Percentiles rank a stretch among this genome's conserved stretches.
Conservation (phyloP, 2,797 vertebrate species). For the Centropyge bicolor region DNA sequence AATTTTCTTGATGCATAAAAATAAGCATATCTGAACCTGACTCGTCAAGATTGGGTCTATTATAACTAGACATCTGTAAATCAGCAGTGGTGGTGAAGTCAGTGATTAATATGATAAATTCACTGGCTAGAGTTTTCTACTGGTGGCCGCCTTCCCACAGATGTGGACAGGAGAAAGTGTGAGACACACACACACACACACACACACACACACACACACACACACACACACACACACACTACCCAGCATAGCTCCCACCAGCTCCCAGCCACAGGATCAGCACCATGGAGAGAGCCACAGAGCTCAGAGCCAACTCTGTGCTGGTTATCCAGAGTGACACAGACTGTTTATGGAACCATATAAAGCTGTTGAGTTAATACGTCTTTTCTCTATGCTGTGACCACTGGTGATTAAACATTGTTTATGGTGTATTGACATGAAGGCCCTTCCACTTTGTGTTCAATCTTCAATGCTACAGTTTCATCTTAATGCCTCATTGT, state of each 20-base stretch:
- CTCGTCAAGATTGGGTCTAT: neutral
- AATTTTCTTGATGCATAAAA: neutral
- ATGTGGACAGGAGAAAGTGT: neutral
- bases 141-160: neutral
- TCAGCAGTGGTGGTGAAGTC: neutral
- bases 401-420: neutral
- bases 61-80: neutral
- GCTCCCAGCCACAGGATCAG: slow-evolving; percentile 17
- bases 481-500: neutral
- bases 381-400: neutral
- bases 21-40: neutral
- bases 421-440: neutral
- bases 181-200: too few relatives aligned
- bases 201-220: too few relatives aligned
- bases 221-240: too few relatives aligned
- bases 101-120: neutral
- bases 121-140: neutral
- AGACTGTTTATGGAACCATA: slow-evolving; percentile 3
- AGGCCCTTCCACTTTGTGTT: neutral
- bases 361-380: neutral
- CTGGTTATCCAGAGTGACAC: neutral
- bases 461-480: neutral
- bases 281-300: slow-evolving; percentile 39
- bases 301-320: neutral
- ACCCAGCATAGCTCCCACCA: neutral